Conservation (phyloP, 2,888 invertebrate genomes). For the Phasia obesa region DNA sequence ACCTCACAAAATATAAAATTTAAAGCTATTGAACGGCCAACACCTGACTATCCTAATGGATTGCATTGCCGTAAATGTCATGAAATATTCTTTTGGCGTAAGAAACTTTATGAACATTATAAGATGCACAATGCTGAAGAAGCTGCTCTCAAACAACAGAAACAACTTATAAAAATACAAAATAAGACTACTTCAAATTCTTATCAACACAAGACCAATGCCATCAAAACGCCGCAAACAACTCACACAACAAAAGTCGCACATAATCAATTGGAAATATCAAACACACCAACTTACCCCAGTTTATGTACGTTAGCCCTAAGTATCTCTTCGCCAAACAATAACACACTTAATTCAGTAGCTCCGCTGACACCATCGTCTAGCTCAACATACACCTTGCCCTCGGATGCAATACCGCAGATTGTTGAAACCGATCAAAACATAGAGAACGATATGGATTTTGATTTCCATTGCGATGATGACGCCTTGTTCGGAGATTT, state of each 20-base stretch:
- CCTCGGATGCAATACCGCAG: slow-evolving; percentile 78
- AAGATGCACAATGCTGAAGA: slow-evolving; percentile 69
- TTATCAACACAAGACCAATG: slow-evolving; percentile 19
- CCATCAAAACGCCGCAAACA: background rate
- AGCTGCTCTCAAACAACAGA: slow-evolving; percentile 50
- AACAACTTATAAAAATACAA: slow-evolving; percentile 36
- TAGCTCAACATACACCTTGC: slow-evolving; percentile 74
- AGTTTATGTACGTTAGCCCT: slow-evolving; percentile 56
- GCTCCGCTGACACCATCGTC: slow-evolving; percentile 74
- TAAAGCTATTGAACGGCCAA: background rate
- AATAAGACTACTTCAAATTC: slow-evolving; percentile 6
- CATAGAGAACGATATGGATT: slow-evolving; percentile 79
- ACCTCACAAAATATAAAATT: slow-evolving; percentile 29
- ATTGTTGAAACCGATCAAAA: slow-evolving; percentile 79
- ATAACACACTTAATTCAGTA: slow-evolving; percentile 9
- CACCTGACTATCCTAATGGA: slow-evolving; percentile 71
- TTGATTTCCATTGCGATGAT: slow-evolving; percentile 76
- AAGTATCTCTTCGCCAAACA: slow-evolving; percentile 28
- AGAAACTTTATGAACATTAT: slow-evolving; percentile 72
- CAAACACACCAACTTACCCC: slow-evolving; percentile 8
- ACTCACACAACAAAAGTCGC: background rate
- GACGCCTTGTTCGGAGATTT: slow-evolving; percentile 78
- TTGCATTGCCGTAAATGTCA: slow-evolving; percentile 71
- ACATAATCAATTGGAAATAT: background rate
- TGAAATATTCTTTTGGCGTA: slow-evolving; percentile 70